Conservation (phyloP, 2,113 vertebrate species). For the Naja naja region DNA sequence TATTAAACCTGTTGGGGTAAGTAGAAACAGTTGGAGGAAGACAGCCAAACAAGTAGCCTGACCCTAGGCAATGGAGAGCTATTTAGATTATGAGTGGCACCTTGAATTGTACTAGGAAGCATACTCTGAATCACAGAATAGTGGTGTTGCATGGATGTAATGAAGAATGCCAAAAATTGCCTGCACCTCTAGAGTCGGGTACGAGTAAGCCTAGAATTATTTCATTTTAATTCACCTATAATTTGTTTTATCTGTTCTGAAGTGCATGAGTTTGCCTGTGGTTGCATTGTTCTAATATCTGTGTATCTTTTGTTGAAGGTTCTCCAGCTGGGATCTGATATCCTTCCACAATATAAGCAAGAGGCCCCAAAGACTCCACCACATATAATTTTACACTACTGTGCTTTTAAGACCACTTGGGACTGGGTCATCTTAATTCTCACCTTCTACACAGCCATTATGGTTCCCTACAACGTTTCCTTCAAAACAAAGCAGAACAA, state of each 20-base stretch:
- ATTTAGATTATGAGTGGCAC: background rate
- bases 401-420: slow-evolving; percentile 98
- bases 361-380: slow-evolving; percentile 97
- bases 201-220: background rate
- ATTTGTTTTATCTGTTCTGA: background rate
- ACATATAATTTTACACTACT: slow-evolving; percentile 97
- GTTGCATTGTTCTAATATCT: background rate
- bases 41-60: background rate
- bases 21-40: background rate
- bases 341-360: slow-evolving; percentile 97
- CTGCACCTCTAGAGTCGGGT: background rate
- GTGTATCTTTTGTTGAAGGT: slow-evolving; percentile 73
- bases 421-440: slow-evolving; percentile 98
- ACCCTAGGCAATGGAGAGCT: background rate
- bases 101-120: background rate
- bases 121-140: background rate
- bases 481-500: slow-evolving; percentile 99
- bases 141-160: background rate
- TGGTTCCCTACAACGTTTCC: slow-evolving; percentile 96
- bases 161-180: background rate
- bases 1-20: background rate
- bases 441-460: slow-evolving; percentile 98
- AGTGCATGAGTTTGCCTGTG: background rate
- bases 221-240: background rate
- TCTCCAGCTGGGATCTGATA: slow-evolving; percentile 93